Conservation (phyloP, 2,113 vertebrate genomes). For the Periophthalmodon schlosseri region DNA sequence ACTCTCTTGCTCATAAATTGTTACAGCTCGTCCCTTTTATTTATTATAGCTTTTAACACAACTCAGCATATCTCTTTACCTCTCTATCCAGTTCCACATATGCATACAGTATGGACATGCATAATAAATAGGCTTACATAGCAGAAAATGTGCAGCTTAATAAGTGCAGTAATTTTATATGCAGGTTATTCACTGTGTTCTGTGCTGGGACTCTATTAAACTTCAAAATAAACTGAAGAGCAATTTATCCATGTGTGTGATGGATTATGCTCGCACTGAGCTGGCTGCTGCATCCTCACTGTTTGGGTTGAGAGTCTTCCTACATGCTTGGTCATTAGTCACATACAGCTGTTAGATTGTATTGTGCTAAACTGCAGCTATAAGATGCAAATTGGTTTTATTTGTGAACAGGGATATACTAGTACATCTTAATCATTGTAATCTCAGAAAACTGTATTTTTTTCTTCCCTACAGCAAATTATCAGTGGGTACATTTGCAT, state of each 20-base stretch:
- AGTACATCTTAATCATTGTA: neutral
- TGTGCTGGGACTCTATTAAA: slow-evolving; percentile 21
- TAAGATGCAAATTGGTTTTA: slow-evolving; percentile 15
- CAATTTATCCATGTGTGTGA: slow-evolving; percentile 51
- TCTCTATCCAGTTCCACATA: neutral
- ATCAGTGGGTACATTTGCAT: too few relatives aligned
- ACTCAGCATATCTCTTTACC: slow-evolving; percentile 47
- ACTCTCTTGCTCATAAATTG: slow-evolving; percentile 11
- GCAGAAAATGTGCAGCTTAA: slow-evolving; percentile 58
- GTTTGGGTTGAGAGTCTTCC: slow-evolving; percentile 22
- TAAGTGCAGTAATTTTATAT: slow-evolving; percentile 55
- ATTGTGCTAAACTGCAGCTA: slow-evolving; percentile 14
- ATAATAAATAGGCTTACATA: slow-evolving; percentile 45
- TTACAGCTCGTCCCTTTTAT: neutral
- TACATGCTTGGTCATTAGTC: slow-evolving; percentile 7
- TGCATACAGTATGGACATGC: slow-evolving; percentile 3
- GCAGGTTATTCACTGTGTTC: slow-evolving; percentile 41
- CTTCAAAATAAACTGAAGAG: slow-evolving; percentile 38
- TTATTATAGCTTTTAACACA: slow-evolving; percentile 2
- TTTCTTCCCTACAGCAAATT: neutral
- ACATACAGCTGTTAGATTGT: slow-evolving; percentile 3
- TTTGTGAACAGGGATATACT: neutral
- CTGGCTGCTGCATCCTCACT: slow-evolving; percentile 10
- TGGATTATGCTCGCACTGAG: slow-evolving; percentile 37
- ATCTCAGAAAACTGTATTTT: too few relatives aligned